phyloP scores from a whole-genome alignment of 2,888 invertebrate genomes.

The Encarsia formosa region DNA sequence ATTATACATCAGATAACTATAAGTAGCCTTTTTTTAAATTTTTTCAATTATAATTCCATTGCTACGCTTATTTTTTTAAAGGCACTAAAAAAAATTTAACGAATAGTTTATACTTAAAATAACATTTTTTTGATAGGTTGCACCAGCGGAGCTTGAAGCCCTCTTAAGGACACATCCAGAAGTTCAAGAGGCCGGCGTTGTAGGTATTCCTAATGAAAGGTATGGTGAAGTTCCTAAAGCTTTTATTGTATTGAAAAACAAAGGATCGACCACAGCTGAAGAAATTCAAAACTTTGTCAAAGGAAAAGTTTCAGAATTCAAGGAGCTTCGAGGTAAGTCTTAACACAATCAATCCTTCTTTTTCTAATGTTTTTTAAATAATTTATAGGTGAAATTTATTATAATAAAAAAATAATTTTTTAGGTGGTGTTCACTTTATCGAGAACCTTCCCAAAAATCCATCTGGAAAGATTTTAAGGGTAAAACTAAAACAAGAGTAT shows the following conservation, averaged over 20 bases:
- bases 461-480: conserved; percentile 55
- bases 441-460: conserved; percentile 54
- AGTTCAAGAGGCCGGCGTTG: conserved; percentile 76
- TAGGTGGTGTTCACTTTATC: conserved; percentile 54
- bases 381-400: neutral
- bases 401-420: conserved; percentile 20
- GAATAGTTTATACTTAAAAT: too few species aligned
- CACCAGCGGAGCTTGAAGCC: conserved; percentile 84
- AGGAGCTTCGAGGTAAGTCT: conserved; percentile 56
- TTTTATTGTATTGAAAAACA: conserved; percentile 61
- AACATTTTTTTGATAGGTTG: conserved; percentile 62
- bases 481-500: conserved; percentile 37
- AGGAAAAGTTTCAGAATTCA: conserved; percentile 70
- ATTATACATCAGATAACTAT: too few species aligned
- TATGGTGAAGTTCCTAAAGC: conserved; percentile 76
- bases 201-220: conserved; percentile 67
- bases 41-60: too few species aligned
- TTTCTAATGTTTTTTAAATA: neutral
- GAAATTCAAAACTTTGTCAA: conserved; percentile 63
- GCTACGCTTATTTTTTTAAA: too few species aligned
- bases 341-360: neutral
- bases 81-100: too few species aligned
- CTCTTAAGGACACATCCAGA: conserved; percentile 68
- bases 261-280: conserved; percentile 50
- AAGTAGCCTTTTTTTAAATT: too few species aligned